These are phyloP conservation scores for Heliornis fulica DNA, from an alignment of 2,113 vertebrate species.

Conservation along the genomic window DNA sequence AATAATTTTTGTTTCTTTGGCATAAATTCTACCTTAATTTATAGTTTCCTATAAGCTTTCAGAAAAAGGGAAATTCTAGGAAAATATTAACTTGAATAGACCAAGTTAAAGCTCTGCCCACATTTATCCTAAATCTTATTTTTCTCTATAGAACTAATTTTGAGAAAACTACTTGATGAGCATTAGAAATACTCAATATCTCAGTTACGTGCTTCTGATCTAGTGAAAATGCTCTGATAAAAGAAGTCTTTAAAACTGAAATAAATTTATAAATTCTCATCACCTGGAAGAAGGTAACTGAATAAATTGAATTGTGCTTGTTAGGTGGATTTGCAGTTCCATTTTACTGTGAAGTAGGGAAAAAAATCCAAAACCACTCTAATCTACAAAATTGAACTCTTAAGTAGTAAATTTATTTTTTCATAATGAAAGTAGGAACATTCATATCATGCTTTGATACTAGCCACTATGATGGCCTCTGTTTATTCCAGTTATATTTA, in stretches of 20 bases:
- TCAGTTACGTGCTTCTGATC: neutral
- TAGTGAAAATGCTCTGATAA: neutral
- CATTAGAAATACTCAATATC: neutral
- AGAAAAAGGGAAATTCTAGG: neutral
- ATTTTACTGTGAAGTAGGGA: neutral
- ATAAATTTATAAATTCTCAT: neutral
- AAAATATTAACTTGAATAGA: neutral
- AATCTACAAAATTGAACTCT: neutral
- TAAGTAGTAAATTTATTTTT: neutral
- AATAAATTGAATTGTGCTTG: neutral
- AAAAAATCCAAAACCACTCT: neutral
- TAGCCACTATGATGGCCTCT: neutral
- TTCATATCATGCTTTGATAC: neutral
- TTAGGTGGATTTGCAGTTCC: neutral
- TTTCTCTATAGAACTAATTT: neutral
- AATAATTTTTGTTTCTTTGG: neutral
- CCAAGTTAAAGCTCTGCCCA: neutral
- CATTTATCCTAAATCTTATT: neutral
- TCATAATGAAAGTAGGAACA: neutral
- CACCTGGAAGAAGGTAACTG: neutral
- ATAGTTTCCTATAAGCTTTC: neutral
- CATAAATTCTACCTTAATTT: neutral
- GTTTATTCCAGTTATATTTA: neutral
- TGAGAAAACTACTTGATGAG: neutral
- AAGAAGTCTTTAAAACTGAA: neutral